Base-by-base conservation (phyloP, 2,888 invertebrate genomes). In the Nipponacmea schrenckii region DNA sequence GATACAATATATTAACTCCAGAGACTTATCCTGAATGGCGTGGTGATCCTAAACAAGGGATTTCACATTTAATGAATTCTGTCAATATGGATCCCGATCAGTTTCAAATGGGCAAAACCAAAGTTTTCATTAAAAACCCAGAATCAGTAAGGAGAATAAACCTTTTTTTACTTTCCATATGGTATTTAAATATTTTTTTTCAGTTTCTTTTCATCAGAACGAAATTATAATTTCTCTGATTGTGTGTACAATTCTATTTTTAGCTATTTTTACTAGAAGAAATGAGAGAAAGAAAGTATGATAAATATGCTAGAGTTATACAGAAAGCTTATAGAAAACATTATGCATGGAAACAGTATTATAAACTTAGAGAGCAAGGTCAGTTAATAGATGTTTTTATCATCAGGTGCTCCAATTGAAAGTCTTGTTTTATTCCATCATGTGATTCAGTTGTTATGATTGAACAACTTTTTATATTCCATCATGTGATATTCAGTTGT, bases 221-320 rank as follows among this genome's bases (percentile, higher is more conserved):
- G 17, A 48, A 31, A 5, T n/a, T 46, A 10, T 39, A 39, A 1
- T 39, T 8, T 10, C 39, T 17, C 8, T 56, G n/a, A 4, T 46
- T 68, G 20, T 39, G 20, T 39, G 1, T 67, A 7, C 15, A 71
- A 46, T 64, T 44, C n/a, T 44, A n/a, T 24, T 74, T 87, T n/a
- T 85, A 93, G 92, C 87, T 93, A 67, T 93, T 93, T 84, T 90
- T 93, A 86, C 84, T 93, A 80, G 93, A 93, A 84, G 93, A 93
- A 84, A 90, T 91, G 78, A 87, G 93, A 64, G 93, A 93, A 80
- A 88, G 93, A 74, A 92, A 92, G 84, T 93, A 91, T 88, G 93
- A 93, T 85, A 89, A 90, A 64, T 92, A 91, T 84, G 93, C 93
- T 0, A 87, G 92, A 74, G 89, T 92, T 15, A 92, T 93, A 71